Evolutionary conservation across 2,888 invertebrate species (phyloP).

Genomic region (Xestobium rufovillosum): DNA sequence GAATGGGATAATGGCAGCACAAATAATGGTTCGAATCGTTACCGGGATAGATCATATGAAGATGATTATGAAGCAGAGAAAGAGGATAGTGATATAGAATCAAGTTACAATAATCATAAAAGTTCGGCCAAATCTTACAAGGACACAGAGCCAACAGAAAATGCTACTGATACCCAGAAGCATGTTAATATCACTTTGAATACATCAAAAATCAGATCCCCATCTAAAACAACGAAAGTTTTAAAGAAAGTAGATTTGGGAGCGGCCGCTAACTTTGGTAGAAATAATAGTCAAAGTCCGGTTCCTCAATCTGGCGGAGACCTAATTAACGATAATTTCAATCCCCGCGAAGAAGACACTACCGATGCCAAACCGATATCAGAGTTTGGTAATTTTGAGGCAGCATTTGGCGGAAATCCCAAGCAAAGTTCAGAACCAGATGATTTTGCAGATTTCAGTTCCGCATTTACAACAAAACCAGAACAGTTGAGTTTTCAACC

Average conservation of each 20-base stretch:
- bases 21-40: slow-evolving; percentile 27
- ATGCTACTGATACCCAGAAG: slow-evolving; percentile 30
- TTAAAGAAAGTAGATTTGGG: slow-evolving; percentile 52
- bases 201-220: slow-evolving; percentile 34
- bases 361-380: slow-evolving; percentile 25
- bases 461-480: slow-evolving; percentile 51
- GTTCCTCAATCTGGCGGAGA: slow-evolving; percentile 41
- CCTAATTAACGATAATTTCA: slow-evolving; percentile 55
- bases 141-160: slow-evolving; percentile 28
- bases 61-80: slow-evolving; percentile 58
- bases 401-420: slow-evolving; percentile 52
- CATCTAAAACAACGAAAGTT: slow-evolving; percentile 39
- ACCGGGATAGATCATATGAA: slow-evolving; percentile 41
- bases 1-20: slow-evolving; percentile 34
- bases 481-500: slow-evolving; percentile 15
- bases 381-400: slow-evolving; percentile 74
- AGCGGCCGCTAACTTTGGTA: slow-evolving; percentile 65
- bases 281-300: slow-evolving; percentile 39
- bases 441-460: slow-evolving; percentile 76
- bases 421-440: slow-evolving; percentile 40
- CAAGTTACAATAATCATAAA: slow-evolving; percentile 38
- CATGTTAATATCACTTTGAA: slow-evolving; percentile 47
- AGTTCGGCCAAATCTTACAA: slow-evolving; percentile 30
- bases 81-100: slow-evolving; percentile 62
- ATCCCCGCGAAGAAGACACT: slow-evolving; percentile 47